These are phyloP conservation scores for Sternarchorhynchus goeldii DNA, from an alignment of 2,797 vertebrate genomes.

Conservation along the genomic window DNA sequence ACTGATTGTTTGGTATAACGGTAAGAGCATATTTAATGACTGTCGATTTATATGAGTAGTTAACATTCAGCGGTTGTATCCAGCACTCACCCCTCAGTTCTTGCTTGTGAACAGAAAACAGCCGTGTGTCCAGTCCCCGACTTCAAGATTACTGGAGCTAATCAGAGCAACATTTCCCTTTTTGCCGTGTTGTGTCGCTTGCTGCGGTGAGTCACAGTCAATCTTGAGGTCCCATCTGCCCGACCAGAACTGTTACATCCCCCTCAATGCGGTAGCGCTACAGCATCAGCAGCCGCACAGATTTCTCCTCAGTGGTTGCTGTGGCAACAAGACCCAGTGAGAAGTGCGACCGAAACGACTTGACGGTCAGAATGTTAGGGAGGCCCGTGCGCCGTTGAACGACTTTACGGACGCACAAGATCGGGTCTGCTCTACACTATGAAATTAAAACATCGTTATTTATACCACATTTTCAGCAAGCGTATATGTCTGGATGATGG, in stretches of 20 bases:
- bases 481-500: too few relatives aligned
- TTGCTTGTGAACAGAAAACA: constrained; percentile 13
- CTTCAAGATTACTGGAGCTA: constrained; percentile 23
- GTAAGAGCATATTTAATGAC: too few relatives aligned
- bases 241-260: constrained; percentile 57
- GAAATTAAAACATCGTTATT: not conserved
- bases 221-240: constrained; percentile 59
- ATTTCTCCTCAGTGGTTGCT: constrained; percentile 62
- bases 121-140: constrained; percentile 21
- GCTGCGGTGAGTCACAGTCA: constrained; percentile 62
- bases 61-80: constrained; percentile 3
- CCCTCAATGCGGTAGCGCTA: constrained; percentile 63
- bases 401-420: constrained; percentile 23
- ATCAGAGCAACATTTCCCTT: constrained; percentile 35
- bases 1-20: too few relatives aligned
- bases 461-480: too few relatives aligned
- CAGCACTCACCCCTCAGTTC: constrained; percentile 56
- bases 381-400: constrained; percentile 31
- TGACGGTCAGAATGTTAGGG: constrained; percentile 36
- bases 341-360: constrained; percentile 46
- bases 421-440: not conserved
- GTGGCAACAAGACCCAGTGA: constrained; percentile 63
- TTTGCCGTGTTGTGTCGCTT: constrained; percentile 44
- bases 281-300: constrained; percentile 58
- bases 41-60: not conserved